Base-by-base conservation (phyloP, 2,113 vertebrate genomes). In the Phalacrocorax aristotelis region DNA sequence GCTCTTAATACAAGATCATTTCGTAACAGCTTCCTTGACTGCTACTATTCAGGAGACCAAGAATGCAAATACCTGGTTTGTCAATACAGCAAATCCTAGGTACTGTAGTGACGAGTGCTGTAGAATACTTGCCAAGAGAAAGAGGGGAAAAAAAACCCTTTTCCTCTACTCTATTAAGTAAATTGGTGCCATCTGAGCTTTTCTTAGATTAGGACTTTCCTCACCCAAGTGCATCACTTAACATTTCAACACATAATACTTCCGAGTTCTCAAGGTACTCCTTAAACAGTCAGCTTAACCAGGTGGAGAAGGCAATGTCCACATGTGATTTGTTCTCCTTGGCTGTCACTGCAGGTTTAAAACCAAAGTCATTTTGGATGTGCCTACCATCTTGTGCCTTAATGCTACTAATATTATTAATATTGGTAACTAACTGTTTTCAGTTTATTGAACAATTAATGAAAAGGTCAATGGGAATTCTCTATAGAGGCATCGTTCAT, bases 371-470 rank as follows among this genome's bases (percentile, higher is more conserved):
- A 38, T 92, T 87, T 71, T 76, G 85, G 71, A 91, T 62, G 13
- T 36, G 17, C 38, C 60, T 76, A 55, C 76, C 48, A 68, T 48
- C 34, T 26, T 85, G 46, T 66, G 65, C 40, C 23, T 95, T 57
- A 32, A 36, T 49, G 91, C 66, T 83, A 65, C 40, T 91, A 71
- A 66, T 92, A 58, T 90, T 68, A 82, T 89, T 89, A 89, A 95
- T 84, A 64, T 84, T 5, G 72, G 83, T 78, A 55, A 89, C 83
- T 90, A 94, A 77, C 34, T 85, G 80, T 93, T 96, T 88, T 93
- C 95, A 93, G 91, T 54, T 92, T 81, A 54, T 90, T 96, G 93
- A 85, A 91, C 90, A 92, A 94, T 96, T 91, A 96, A 83, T 72
- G 36, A 62, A 93, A 97, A 97, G 96, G 96, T 96, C 92, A 80